Percentiles rank a stretch among this genome's conserved stretches.
Conservation (phyloP, 2,113 vertebrate species). For the Caranx melampygus region DNA sequence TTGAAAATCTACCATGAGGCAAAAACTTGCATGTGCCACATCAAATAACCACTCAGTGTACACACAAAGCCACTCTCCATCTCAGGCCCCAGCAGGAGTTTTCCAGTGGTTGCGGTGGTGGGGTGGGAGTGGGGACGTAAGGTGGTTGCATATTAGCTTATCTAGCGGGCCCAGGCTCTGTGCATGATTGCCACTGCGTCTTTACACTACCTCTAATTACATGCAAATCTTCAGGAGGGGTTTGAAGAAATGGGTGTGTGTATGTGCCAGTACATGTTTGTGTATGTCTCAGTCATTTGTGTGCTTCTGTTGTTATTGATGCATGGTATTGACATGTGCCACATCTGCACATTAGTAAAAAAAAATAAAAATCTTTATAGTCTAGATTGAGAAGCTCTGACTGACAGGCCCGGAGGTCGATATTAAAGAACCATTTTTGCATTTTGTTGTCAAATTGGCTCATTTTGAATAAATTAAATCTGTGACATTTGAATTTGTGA, state of each 20-base stretch:
- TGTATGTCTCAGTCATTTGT: neutral
- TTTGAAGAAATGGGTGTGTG: constrained; percentile 4
- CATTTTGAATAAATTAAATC: neutral
- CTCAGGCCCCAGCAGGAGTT: constrained; percentile 29
- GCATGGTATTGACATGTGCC: no score
- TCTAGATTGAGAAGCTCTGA: neutral
- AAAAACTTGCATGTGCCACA: neutral
- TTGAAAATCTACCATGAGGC: neutral
- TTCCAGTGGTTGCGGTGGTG: neutral
- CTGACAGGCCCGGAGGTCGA: neutral
- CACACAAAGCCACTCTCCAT: constrained; percentile 4
- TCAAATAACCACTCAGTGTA: neutral
- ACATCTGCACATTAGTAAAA: no score
- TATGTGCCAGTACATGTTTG: neutral
- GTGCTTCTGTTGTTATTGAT: neutral
- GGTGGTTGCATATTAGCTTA: constrained; percentile 48
- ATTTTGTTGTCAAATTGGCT: neutral
- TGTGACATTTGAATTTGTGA: neutral
- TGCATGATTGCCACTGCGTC: constrained; percentile 6
- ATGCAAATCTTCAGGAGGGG: constrained; percentile 58
- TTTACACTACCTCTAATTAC: constrained; percentile 25
- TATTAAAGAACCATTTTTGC: neutral
- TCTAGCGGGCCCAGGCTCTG: constrained; percentile 51
- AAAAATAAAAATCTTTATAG: neutral
- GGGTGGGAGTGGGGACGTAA: neutral